These are phyloP conservation scores for Rousettus leschenaultii DNA, from an alignment of 2,113 vertebrate genomes.

Conservation along the genomic window DNA sequence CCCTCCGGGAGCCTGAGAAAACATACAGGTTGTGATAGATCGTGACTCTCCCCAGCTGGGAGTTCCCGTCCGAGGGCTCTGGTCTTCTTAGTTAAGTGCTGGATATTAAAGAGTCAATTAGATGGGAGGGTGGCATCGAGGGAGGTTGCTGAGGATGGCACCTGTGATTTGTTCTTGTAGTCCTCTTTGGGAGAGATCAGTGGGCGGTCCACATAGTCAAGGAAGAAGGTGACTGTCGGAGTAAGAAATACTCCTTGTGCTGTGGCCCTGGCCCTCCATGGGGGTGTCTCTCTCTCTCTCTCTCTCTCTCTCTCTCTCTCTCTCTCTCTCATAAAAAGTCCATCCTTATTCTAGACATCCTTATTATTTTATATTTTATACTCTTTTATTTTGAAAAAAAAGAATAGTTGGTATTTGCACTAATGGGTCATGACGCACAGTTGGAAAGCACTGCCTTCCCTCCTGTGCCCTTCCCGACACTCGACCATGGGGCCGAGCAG, in stretches of 20 bases:
- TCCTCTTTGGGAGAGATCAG: background rate
- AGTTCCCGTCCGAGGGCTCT: rapidly evolving
- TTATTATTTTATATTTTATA: background rate
- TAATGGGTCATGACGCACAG: background rate
- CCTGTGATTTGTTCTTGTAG: rapidly evolving
- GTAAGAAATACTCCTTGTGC: rapidly evolving
- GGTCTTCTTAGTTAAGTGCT: background rate
- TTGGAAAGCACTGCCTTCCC: background rate
- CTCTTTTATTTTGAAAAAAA: background rate
- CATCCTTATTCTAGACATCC: background rate
- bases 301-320: background rate
- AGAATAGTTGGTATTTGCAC: background rate
- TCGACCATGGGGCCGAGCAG: too few relatives aligned
- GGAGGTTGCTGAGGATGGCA: background rate
- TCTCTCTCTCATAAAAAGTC: background rate
- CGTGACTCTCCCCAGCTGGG: too few relatives aligned
- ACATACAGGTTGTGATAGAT: background rate
- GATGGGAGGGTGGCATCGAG: rapidly evolving
- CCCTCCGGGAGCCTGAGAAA: background rate
- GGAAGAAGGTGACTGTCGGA: background rate
- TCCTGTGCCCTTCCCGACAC: background rate
- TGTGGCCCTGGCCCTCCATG: background rate
- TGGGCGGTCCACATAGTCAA: background rate
- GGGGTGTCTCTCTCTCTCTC: too few relatives aligned
- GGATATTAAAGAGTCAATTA: background rate